Evolutionary conservation across 2,888 invertebrate genomes (phyloP).

Genomic region (Drosophila parthenogenetica): DNA sequence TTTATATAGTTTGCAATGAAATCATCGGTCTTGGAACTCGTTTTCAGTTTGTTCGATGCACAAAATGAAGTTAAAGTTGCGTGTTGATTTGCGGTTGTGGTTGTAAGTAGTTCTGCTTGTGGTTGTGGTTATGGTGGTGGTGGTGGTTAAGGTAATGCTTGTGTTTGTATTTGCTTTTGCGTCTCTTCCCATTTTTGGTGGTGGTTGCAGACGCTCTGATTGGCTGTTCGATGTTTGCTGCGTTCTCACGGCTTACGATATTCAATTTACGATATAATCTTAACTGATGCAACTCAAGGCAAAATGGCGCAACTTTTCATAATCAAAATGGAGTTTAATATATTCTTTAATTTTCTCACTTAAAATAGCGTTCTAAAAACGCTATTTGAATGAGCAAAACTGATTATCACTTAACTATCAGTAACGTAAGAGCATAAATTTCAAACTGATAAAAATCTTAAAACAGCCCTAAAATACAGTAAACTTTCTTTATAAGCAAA

Average conservation of each 20-base stretch:
- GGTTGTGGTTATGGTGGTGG: not conserved
- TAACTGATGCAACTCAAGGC: slow-evolving; percentile 9
- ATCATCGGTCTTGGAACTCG: slow-evolving; percentile 57
- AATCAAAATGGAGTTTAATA: slow-evolving; percentile 18
- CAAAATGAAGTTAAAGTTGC: slow-evolving; percentile 72
- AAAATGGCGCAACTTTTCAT: slow-evolving; percentile 71
- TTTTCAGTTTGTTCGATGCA: slow-evolving; percentile 45
- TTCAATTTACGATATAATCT: slow-evolving; percentile 40
- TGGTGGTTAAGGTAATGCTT: slow-evolving; percentile 29
- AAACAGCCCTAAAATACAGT: no score
- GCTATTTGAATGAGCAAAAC: no score
- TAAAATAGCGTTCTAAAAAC: slow-evolving; percentile 31
- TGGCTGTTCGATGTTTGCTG: slow-evolving; percentile 37
- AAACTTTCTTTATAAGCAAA: no score
- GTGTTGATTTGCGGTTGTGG: not conserved
- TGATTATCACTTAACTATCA: no score
- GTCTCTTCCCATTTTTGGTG: slow-evolving; percentile 27
- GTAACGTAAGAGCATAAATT: no score
- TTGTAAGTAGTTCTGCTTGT: no score
- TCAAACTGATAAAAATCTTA: no score
- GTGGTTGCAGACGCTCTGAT: slow-evolving; percentile 35
- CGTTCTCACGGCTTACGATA: slow-evolving; percentile 31
- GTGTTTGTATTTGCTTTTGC: not conserved
- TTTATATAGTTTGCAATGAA: slow-evolving; percentile 44
- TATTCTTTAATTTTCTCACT: not conserved